Base-by-base conservation (phyloP, 2,888 invertebrate species). In the Xestia ashworthii region DNA sequence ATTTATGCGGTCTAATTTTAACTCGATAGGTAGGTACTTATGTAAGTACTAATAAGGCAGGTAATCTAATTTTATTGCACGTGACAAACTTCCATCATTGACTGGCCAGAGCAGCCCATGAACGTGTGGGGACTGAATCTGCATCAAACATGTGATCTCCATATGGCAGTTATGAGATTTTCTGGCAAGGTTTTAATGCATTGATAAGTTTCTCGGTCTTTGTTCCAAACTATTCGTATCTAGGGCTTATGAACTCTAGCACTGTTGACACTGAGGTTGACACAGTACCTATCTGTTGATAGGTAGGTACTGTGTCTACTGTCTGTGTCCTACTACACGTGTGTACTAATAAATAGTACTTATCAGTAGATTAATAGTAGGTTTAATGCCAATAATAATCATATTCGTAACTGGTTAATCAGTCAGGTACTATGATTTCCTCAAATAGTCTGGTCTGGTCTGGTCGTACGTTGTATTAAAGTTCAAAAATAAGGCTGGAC, bases 401-500 rank as follows among this genome's bases (percentile, higher is more conserved):
- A 58, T 3, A 58, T 14, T 58, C 6, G 0, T 58, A 25, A 6
- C 25, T 58, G 14, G 25, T n/a, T 55, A 55, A 55, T 55, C 12
- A 5, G 12, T 55, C 5, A 12, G 6, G 58, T 14, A 25, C 25
- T 32, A 62, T 44, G 19, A 8, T 12, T 16, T 32, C 5, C 44
- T 9, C 16, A 58, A 46, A 62, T 44, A 3, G 12, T 60, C 16
- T 32, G 16, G 46, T n/a, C 16, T n/a, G 2, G 12, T 60, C 16
- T 32, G 16, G 46, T n/a, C 16, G n/a, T 38, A 46, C n/a, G 16
- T 19, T 64, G 41, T 53, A 25, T 19, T 11, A 0, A 25, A 78
- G 78, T 78, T 14, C 71, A 64, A 65, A 70, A 64, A 25, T 41
- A 41, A 8, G 41, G 22, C n/a, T n/a, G n/a, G n/a, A n/a, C 25